A percentile compares a stretch with the other conserved stretches of the same genome.
phyloP scores from a whole-genome alignment of 2,888 invertebrate genomes.

The Lottia scabra region DNA sequence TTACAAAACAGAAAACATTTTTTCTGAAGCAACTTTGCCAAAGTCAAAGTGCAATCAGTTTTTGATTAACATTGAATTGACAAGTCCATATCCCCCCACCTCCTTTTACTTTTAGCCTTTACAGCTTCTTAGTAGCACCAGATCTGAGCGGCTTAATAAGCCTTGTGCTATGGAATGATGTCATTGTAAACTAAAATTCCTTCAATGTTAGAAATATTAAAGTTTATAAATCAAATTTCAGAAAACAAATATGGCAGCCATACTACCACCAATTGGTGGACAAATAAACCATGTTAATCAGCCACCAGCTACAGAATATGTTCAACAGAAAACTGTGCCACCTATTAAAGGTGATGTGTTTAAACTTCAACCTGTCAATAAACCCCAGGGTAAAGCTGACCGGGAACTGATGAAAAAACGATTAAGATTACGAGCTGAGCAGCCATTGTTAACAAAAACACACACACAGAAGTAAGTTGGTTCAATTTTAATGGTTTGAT shows the following conservation, averaged over 20 bases:
- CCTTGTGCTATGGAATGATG: too few relatives aligned
- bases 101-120: too few relatives aligned
- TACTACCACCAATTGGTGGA: conserved; percentile 54
- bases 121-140: too few relatives aligned
- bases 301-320: conserved; percentile 13
- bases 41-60: too few relatives aligned
- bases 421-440: conserved; percentile 43
- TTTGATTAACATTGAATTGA: too few relatives aligned
- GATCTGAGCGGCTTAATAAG: too few relatives aligned
- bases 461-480: conserved; percentile 58
- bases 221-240: too few relatives aligned
- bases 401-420: conserved; percentile 40
- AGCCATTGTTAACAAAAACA: conserved; percentile 51
- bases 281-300: neutral
- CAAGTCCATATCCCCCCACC: too few relatives aligned
- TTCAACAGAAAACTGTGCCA: conserved; percentile 1
- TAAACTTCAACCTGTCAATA: conserved; percentile 43
- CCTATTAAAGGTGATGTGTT: conserved; percentile 37
- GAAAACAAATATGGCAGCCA: conserved; percentile 50
- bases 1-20: too few relatives aligned
- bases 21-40: too few relatives aligned
- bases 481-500: neutral
- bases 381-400: conserved; percentile 41
- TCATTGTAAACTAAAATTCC: too few relatives aligned
- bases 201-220: too few relatives aligned